phyloP scores from a whole-genome alignment of 2,797 vertebrate genomes.

The Rhinogobio ventralis region DNA sequence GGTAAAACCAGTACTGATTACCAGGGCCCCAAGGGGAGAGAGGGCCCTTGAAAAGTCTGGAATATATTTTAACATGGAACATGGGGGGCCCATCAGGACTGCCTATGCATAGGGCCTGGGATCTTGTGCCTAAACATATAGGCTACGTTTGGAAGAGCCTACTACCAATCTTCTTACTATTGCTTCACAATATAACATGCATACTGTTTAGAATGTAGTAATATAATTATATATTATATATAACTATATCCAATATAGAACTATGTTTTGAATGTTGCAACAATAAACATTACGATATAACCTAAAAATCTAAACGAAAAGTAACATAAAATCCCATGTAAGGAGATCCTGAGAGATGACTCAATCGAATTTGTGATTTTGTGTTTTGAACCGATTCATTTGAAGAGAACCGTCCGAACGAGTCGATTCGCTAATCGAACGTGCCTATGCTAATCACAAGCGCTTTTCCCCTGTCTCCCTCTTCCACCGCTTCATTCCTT shows the following conservation, averaged over 20 bases:
- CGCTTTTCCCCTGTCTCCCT: neutral
- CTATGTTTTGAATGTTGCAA: neutral
- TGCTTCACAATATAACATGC: neutral
- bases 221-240: too few species aligned
- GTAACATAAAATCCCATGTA: neutral
- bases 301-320: neutral
- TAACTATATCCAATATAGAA: too few species aligned
- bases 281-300: neutral
- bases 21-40: too few species aligned
- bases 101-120: too few species aligned
- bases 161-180: neutral
- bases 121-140: neutral
- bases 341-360: neutral
- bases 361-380: neutral
- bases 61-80: too few species aligned
- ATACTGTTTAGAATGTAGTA: neutral
- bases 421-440: constrained; percentile 1
- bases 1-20: too few species aligned
- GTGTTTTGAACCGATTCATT: neutral
- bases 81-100: too few species aligned
- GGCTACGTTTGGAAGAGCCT: neutral
- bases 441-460: constrained; percentile 8
- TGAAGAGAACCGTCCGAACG: neutral
- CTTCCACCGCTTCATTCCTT: neutral
- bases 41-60: too few species aligned